Evolutionary conservation across 2,888 invertebrate species (phyloP).

Genomic region (Parnassius glacialis): DNA sequence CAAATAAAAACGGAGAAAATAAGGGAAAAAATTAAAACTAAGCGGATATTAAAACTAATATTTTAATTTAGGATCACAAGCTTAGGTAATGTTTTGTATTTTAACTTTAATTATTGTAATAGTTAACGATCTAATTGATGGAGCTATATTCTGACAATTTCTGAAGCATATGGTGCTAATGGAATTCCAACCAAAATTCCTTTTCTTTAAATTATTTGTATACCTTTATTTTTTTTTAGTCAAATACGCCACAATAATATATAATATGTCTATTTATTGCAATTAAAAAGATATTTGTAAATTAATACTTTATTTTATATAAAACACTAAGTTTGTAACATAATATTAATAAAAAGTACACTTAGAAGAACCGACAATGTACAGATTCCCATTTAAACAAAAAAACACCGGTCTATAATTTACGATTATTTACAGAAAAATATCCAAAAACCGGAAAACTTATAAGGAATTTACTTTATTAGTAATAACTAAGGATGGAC

Average conservation of each 20-base stretch:
- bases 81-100: constrained; percentile 17
- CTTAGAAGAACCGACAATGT: constrained; percentile 20
- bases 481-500: constrained; percentile 33
- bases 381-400: constrained; percentile 25
- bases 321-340: constrained; percentile 10
- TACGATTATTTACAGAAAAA: constrained; percentile 36
- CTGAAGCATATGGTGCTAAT: neutral
- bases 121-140: constrained; percentile 5
- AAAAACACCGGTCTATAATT: constrained; percentile 28
- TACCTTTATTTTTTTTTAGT: too few relatives aligned
- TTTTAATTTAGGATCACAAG: constrained; percentile 76
- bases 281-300: constrained; percentile 25
- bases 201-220: too few relatives aligned
- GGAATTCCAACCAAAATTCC: too few relatives aligned
- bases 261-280: constrained; percentile 29
- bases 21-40: constrained; percentile 45
- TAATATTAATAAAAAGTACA: constrained; percentile 12
- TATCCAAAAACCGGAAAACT: constrained; percentile 38
- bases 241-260: too few relatives aligned
- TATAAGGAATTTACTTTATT: constrained; percentile 26
- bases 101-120: constrained; percentile 20
- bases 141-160: constrained; percentile 10
- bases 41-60: constrained; percentile 56
- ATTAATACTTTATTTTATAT: constrained; percentile 18
- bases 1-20: constrained; percentile 22